A percentile compares a stretch with the other conserved stretches of the same genome.
phyloP scores from a whole-genome alignment of 2,797 vertebrate species.

The Mus caroli region DNA sequence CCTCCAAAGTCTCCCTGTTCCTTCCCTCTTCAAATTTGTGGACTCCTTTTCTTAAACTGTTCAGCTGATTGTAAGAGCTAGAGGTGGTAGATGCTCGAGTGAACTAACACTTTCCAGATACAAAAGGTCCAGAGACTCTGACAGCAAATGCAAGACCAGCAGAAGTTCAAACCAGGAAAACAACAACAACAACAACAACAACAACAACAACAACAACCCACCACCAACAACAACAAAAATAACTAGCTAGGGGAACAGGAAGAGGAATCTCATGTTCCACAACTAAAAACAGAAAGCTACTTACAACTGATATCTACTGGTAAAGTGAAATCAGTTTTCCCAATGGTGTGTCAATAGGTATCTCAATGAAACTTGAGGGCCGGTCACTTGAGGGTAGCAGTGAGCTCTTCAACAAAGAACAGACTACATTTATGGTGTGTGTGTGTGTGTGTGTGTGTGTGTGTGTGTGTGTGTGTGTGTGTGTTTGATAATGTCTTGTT shows the following conservation, averaged over 20 bases:
- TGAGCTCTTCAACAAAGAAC: background rate
- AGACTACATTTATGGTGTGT: background rate
- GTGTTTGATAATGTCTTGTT: background rate
- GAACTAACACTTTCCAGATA: background rate
- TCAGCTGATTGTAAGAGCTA: background rate
- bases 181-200: no score
- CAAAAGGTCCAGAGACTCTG: background rate
- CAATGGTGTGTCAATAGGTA: background rate
- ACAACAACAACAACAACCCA: no score
- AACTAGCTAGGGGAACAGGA: no score
- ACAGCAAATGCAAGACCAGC: no score
- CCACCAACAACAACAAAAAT: no score
- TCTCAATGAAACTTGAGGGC: background rate
- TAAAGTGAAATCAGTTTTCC: background rate
- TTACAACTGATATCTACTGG: no score
- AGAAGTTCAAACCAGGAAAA: background rate
- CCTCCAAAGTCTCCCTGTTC: no score
- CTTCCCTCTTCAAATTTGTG: background rate
- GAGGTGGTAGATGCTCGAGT: background rate
- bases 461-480: background rate
- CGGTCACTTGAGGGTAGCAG: no score
- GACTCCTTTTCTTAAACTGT: no score
- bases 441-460: no score
- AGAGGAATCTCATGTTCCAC: no score
- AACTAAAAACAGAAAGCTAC: background rate